Evolutionary conservation across 2,113 vertebrate genomes (phyloP).

Genomic region (Murina feae): DNA sequence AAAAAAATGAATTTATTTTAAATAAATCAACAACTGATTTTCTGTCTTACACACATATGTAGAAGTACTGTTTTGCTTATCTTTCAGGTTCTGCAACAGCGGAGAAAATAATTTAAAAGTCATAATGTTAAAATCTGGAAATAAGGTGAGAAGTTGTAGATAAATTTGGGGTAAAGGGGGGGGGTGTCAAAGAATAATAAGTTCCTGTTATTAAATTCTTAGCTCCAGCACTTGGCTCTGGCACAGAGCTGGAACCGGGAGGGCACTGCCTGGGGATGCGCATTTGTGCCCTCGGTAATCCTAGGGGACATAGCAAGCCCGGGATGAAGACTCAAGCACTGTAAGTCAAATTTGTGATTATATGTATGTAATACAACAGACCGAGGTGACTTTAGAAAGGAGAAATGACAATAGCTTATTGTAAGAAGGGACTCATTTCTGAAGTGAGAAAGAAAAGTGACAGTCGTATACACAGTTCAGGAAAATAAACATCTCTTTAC

Average conservation of each 20-base stretch:
- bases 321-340: not conserved
- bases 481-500: not conserved
- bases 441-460: not conserved
- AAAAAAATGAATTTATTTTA: not conserved
- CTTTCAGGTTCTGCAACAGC: not conserved
- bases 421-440: not conserved
- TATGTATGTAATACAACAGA: not conserved
- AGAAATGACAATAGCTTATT: not conserved
- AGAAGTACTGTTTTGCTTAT: not conserved
- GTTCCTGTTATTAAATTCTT: not conserved
- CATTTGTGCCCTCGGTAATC: not conserved
- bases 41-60: not conserved
- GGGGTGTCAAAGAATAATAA: not conserved
- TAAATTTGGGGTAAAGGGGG: not conserved
- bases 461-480: not conserved
- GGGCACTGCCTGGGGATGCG: not conserved
- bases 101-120: conserved; percentile 6
- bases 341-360: not conserved
- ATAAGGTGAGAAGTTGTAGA: not conserved
- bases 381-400: not conserved
- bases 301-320: not conserved
- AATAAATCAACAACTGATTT: not conserved
- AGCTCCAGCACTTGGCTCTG: not conserved
- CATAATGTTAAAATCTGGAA: not conserved
- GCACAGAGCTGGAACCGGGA: not conserved